Conservation (phyloP, 2,797 vertebrate genomes). For the Aselliscus stoliczkanus region DNA sequence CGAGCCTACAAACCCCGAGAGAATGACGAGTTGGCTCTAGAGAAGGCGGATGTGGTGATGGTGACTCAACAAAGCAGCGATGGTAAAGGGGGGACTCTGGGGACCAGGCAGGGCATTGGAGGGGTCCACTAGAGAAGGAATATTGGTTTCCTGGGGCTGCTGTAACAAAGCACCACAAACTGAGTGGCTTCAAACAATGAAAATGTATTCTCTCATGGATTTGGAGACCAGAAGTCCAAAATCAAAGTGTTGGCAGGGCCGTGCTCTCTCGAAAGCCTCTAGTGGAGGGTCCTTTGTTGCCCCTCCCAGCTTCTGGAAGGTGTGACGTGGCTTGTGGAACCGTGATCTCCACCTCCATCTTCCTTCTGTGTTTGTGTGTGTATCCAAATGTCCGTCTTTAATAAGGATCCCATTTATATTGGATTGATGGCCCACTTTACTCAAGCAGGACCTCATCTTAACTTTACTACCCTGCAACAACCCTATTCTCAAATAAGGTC, state of each 20-base stretch:
- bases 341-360: neutral
- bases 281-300: neutral
- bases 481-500: neutral
- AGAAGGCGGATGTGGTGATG: constrained; percentile 95
- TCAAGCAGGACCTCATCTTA: neutral
- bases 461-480: neutral
- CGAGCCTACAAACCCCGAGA: constrained; percentile 90
- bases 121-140: fast-evolving
- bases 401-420: neutral
- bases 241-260: neutral
- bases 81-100: constrained; percentile 81
- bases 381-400: neutral
- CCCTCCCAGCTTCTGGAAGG: neutral
- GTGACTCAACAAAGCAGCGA: constrained; percentile 91
- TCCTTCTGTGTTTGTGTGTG: neutral
- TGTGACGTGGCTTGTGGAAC: neutral
- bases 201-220: neutral
- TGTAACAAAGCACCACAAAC: neutral
- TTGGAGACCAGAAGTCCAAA: neutral
- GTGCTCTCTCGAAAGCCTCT: neutral
- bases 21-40: constrained; percentile 93
- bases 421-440: neutral
- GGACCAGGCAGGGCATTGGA: neutral
- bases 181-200: neutral
- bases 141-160: neutral